phyloP scores from a whole-genome alignment of 1,140 invertebrate species.

The Drosophila repletoides region DNA sequence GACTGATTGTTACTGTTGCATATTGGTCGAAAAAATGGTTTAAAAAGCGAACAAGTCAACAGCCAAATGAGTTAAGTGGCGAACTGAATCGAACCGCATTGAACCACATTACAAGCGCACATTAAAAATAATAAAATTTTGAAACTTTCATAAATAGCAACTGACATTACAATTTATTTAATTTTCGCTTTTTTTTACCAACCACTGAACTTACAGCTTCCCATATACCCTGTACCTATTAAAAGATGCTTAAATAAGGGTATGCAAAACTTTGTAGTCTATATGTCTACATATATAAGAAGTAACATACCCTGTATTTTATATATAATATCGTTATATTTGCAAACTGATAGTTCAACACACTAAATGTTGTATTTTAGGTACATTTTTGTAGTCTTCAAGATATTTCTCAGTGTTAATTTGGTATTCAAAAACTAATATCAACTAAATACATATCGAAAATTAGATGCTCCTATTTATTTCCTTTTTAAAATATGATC shows the following conservation, averaged over 20 bases:
- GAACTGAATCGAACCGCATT: slow-evolving; percentile 46
- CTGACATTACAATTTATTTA: slow-evolving; percentile 48
- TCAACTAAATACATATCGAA: too few species aligned
- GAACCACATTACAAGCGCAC: slow-evolving; percentile 42
- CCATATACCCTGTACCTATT: background rate
- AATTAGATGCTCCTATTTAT: too few species aligned
- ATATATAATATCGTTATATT: too few species aligned
- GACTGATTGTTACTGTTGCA: slow-evolving; percentile 42
- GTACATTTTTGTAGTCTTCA: too few species aligned
- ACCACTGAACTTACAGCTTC: background rate
- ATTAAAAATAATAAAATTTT: slow-evolving; percentile 71
- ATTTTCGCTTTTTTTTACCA: slow-evolving; percentile 33
- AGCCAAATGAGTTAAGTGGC: slow-evolving; percentile 67
- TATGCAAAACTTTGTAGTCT: too few species aligned
- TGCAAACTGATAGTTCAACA: too few species aligned
- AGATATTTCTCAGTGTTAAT: too few species aligned
- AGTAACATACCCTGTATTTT: too few species aligned
- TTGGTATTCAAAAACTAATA: too few species aligned
- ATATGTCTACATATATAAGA: too few species aligned
- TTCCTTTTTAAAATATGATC: too few species aligned
- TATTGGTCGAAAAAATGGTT: slow-evolving; percentile 13
- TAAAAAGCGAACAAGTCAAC: slow-evolving; percentile 34
- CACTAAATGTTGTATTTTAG: too few species aligned
- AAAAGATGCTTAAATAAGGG: background rate
- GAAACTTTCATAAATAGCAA: slow-evolving; percentile 51